These are phyloP conservation scores for Dexiosoma caninum DNA, from an alignment of 2,888 invertebrate species.

Conservation along the genomic window DNA sequence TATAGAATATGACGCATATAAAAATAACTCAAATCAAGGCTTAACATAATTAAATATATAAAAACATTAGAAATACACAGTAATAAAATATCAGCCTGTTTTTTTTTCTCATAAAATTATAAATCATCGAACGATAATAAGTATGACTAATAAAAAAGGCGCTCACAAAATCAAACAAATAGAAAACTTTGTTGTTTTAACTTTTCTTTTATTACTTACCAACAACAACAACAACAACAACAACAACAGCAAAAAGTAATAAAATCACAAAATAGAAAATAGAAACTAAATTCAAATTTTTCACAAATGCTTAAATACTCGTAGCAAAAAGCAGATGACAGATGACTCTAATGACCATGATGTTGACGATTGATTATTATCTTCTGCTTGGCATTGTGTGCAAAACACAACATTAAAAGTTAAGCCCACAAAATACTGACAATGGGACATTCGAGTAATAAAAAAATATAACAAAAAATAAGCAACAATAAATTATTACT, in stretches of 20 bases:
- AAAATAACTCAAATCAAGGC: too few relatives aligned
- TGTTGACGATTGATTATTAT: conserved; percentile 8
- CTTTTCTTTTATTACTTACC: not conserved
- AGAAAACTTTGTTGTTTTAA: not conserved
- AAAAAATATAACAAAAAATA: too few relatives aligned
- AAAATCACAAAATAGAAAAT: not conserved
- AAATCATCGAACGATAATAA: conserved; percentile 8
- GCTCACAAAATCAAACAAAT: not conserved
- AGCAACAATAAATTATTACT: not conserved
- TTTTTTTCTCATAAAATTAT: not conserved
- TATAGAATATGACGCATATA: too few relatives aligned
- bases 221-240: not conserved
- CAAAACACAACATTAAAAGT: conserved; percentile 4
- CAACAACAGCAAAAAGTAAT: not conserved
- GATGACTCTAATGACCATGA: not conserved
- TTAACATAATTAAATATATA: conserved; percentile 12
- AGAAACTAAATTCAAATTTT: too few relatives aligned
- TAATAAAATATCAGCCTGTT: not conserved
- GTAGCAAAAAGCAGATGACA: not conserved
- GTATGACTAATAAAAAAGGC: not conserved
- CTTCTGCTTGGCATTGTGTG: conserved; percentile 1
- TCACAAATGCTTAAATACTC: conserved; percentile 8
- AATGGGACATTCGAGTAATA: not conserved
- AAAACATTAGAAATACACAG: not conserved
- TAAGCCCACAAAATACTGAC: conserved; percentile 5